These are phyloP conservation scores for Arrhopalites spinosus DNA, from an alignment of 2,888 invertebrate genomes.

Conservation along the genomic window DNA sequence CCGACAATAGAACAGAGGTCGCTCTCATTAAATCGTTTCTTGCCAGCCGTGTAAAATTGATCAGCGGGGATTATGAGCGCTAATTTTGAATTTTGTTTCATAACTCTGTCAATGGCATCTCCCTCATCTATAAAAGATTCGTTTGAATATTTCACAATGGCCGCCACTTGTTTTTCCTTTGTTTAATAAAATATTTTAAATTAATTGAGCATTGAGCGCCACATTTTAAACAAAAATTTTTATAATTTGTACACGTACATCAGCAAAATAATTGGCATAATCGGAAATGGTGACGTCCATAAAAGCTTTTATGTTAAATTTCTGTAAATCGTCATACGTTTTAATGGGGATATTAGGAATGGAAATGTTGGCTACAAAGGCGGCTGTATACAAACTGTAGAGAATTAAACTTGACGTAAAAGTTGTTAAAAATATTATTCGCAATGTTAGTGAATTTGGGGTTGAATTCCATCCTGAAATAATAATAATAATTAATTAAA, in stretches of 20 bases:
- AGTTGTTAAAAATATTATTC: background rate
- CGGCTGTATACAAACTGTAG: constrained; percentile 5
- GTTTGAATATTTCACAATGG: background rate
- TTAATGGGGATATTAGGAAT: background rate
- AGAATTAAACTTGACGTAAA: background rate
- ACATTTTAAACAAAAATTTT: background rate
- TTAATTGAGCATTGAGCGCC: background rate
- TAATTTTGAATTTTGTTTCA: background rate
- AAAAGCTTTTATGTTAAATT: background rate
- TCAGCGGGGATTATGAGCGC: background rate
- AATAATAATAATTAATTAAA: background rate
- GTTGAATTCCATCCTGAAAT: background rate
- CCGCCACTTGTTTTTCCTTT: background rate
- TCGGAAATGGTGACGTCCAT: background rate
- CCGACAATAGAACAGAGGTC: no score
- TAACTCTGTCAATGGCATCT: background rate
- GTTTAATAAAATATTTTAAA: background rate
- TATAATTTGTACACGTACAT: background rate
- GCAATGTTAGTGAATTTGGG: background rate
- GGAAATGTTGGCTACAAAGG: constrained; percentile 19
- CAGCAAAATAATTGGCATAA: background rate
- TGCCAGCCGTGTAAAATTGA: background rate
- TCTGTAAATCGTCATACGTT: constrained; percentile 8
- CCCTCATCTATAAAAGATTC: background rate
- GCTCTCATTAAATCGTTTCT: no score